Percentiles rank a stretch among this genome's conserved stretches.
Conservation (phyloP, 1,140 invertebrate genomes). For the Caenorhabditis latens region DNA sequence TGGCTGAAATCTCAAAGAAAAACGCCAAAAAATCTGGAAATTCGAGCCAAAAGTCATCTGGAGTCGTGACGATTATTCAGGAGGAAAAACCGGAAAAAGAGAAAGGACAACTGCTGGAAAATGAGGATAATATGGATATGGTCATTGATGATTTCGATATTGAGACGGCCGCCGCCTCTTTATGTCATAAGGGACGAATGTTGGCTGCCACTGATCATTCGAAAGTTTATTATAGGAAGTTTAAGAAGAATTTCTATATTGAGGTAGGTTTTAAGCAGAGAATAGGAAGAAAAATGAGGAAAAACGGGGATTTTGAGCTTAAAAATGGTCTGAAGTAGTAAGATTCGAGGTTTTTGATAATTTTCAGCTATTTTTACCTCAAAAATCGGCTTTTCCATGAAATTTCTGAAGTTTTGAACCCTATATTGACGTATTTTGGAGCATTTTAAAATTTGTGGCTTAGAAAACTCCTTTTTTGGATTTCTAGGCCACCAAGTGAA, state of each 20-base stretch:
- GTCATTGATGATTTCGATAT: constrained; percentile 76
- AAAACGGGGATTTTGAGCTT: not conserved
- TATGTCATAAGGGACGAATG: constrained; percentile 71
- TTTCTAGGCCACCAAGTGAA: too few species aligned
- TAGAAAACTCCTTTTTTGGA: too few species aligned
- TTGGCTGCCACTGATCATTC: constrained; percentile 73
- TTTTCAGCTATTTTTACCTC: too few species aligned
- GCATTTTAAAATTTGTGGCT: too few species aligned
- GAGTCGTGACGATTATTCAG: constrained; percentile 68
- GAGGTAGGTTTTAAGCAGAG: constrained; percentile 80
- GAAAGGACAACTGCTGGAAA: constrained; percentile 77
- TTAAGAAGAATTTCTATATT: constrained; percentile 95
- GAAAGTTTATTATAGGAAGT: constrained; percentile 81
- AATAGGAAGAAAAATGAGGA: too few species aligned
- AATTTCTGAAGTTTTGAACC: too few species aligned
- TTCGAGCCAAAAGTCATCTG: constrained; percentile 33
- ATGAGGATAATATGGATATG: constrained; percentile 71
- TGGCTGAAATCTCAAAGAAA: constrained; percentile 81
- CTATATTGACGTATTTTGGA: too few species aligned
- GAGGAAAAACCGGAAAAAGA: constrained; percentile 59
- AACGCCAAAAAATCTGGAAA: constrained; percentile 38
- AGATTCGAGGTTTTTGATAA: too few species aligned
- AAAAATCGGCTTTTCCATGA: too few species aligned
- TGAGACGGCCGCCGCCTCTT: constrained; percentile 65
- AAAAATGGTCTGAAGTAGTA: not conserved